Conservation (phyloP, 2,113 vertebrate species). For the Himantopus leucocephalus region DNA sequence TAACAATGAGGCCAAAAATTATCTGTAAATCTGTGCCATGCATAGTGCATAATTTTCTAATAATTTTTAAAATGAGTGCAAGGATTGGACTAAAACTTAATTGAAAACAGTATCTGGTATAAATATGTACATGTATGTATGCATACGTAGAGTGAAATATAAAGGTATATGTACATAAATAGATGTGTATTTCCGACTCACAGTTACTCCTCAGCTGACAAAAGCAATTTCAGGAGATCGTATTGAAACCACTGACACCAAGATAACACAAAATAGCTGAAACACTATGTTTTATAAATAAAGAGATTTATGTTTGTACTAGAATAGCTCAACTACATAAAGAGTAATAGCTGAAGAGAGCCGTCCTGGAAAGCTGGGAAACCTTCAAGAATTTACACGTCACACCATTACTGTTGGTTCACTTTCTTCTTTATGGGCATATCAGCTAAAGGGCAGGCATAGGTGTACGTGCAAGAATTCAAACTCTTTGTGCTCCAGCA, state of each 20-base stretch:
- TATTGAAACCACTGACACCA: background rate
- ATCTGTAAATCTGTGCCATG: background rate
- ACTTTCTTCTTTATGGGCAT: background rate
- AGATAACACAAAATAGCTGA: slow-evolving; percentile 6
- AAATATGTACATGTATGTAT: rapidly evolving
- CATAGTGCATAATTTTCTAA: background rate
- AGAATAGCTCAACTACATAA: background rate
- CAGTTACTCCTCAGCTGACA: background rate
- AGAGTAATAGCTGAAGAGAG: background rate
- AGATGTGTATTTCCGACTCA: background rate
- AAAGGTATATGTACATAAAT: background rate
- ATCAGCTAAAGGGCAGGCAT: background rate
- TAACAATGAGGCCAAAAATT: background rate
- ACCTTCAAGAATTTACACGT: background rate
- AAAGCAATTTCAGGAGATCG: background rate
- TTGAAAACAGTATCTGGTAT: background rate
- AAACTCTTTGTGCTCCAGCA: background rate
- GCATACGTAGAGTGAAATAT: rapidly evolving
- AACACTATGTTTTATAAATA: background rate
- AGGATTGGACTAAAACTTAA: background rate
- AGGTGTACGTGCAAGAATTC: background rate
- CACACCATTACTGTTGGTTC: rapidly evolving
- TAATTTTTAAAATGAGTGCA: background rate
- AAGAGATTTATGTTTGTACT: background rate
- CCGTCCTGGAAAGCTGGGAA: background rate